Evolutionary conservation across 2,888 invertebrate species (phyloP).

Genomic region (Acanthoscelides obtectus): DNA sequence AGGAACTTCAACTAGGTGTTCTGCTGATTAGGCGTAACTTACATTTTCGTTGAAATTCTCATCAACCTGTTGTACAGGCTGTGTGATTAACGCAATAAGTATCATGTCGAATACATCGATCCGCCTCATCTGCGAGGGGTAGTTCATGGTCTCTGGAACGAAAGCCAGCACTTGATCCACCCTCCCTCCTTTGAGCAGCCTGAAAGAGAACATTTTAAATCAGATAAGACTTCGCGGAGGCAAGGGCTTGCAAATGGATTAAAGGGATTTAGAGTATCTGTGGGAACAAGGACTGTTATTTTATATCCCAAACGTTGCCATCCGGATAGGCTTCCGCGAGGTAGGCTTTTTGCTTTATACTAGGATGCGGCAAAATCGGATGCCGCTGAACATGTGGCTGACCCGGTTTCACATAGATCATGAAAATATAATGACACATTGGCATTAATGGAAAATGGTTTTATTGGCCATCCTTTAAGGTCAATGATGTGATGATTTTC

Average conservation of each 20-base stretch:
- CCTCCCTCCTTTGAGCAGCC: conserved; percentile 43
- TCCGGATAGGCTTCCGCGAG: no score
- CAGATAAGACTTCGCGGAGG: neutral
- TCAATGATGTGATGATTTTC: no score
- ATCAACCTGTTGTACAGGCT: conserved; percentile 69
- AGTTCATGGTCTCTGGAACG: conserved; percentile 68
- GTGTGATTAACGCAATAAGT: conserved; percentile 54
- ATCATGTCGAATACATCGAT: conserved; percentile 58
- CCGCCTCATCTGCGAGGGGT: conserved; percentile 60
- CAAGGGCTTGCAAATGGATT: neutral
- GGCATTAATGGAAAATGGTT: no score
- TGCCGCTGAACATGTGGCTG: no score
- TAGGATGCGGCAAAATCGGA: no score
- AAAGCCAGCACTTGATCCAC: conserved; percentile 55
- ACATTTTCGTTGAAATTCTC: conserved; percentile 64
- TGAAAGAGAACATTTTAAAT: conserved; percentile 26
- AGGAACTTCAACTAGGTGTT: no score
- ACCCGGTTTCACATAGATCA: no score
- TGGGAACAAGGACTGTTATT: neutral
- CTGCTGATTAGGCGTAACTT: no score
- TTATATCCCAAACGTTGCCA: neutral
- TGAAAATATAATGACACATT: no score
- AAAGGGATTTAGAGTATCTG: neutral
- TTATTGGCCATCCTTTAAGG: no score
- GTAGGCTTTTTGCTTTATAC: no score